Base-by-base conservation (phyloP, 2,888 invertebrate species). In the Amorpha juglandis region DNA sequence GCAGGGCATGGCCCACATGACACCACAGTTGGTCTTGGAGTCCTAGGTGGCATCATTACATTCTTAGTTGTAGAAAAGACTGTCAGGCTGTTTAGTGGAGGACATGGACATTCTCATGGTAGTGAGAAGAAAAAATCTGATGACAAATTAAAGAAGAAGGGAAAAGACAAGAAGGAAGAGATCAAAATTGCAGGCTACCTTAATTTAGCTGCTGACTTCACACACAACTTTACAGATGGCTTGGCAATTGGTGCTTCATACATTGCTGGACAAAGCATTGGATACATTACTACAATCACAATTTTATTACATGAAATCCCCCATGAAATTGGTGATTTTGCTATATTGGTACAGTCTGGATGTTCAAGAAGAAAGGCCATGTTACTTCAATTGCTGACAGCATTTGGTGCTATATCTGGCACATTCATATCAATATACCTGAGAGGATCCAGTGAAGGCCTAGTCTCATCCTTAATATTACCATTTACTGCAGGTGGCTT, bases 401-500 rank as follows among this genome's bases (percentile, higher is more conserved):
- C 99, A 0, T 82, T 99, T 67, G 99, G 99, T 70, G 99, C 99
- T 33, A 84, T 99, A 69, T 95, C 97, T 69, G 99, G 99, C 72
- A 99, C 98, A 51, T 94, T 97, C n/a, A 91, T 98, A 73, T 98
- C 99, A 33, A 94, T 99, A 42, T 90, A 97, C 69, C 95, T 97
- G 7, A 97, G 98, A 82, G 98, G 98, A 64, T 93, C 94, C 48
- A 87, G 94, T 76, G 94, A 94, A 82, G 96, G 96, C 67, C 88
- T 96, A 69, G 96, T 97, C 1, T 96, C 97, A 11, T 95, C 96
- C 7, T 98, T 99, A 95, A 97, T 99, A 65, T 92, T 99, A 67
- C 99, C 99, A 14, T 99, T 99, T 79, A 99, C 99, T 33, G 99
- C 99, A 53, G 99, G 98, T 71, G 99, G 99, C n/a, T 99, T 99